These are phyloP conservation scores for Microtus oregoni DNA, from an alignment of 2,113 vertebrate species.

Conservation along the genomic window DNA sequence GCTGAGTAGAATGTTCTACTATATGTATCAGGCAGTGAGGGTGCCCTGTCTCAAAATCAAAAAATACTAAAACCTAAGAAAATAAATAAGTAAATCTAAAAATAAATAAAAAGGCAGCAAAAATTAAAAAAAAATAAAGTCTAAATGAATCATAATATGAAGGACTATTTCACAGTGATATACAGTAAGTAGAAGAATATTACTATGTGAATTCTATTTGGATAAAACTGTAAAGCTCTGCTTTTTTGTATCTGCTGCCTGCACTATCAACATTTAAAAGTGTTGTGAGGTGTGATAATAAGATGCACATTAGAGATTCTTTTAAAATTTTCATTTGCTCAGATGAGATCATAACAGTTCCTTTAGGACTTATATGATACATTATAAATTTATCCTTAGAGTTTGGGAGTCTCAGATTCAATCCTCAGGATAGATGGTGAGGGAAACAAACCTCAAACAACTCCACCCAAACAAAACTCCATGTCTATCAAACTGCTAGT, in stretches of 20 bases:
- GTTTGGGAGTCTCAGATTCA: background rate
- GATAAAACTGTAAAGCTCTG: background rate
- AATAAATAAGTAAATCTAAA: background rate
- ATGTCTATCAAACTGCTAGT: background rate
- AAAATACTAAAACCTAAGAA: background rate
- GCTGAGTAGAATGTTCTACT: background rate
- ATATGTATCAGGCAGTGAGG: background rate
- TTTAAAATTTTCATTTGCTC: background rate
- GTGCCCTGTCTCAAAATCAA: background rate
- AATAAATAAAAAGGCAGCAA: background rate
- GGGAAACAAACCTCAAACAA: background rate
- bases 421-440: background rate
- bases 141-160: background rate
- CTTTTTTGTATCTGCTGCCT: background rate
- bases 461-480: background rate
- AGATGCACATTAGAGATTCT: background rate
- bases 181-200: background rate
- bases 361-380: background rate
- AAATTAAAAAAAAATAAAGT: background rate
- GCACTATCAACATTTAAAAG: background rate
- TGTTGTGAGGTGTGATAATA: background rate
- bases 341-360: background rate
- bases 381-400: background rate
- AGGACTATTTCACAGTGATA: background rate
- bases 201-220: background rate